A percentile compares a stretch with the other conserved stretches of the same genome.
Evolutionary conservation across 92 coral and sea anemone genomes (phyloP).

Genomic region (Palythoa grandis): DNA sequence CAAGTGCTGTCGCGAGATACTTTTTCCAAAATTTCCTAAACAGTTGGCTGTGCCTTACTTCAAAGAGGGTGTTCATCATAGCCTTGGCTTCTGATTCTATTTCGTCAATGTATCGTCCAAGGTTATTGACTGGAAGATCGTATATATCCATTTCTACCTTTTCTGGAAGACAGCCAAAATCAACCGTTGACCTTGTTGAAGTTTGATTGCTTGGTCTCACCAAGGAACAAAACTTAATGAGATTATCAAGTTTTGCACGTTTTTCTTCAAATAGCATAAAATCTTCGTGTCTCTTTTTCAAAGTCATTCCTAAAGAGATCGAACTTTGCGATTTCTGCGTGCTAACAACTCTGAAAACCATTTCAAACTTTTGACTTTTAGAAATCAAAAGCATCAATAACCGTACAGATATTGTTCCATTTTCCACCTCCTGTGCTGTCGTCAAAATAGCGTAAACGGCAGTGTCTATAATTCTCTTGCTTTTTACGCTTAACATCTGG

Average conservation of each 20-base stretch:
- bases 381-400: background rate
- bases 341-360: background rate
- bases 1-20: constrained; percentile 1
- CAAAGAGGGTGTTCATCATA: constrained; percentile 5
- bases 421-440: background rate
- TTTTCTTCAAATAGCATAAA: constrained; percentile 2
- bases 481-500: constrained; percentile 2
- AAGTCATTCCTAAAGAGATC: background rate
- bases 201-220: background rate
- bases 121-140: background rate
- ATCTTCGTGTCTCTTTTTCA: constrained; percentile 1
- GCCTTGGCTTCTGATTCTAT: background rate
- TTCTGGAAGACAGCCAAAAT: constrained; percentile 11
- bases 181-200: background rate
- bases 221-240: constrained; percentile 8
- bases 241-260: constrained; percentile 12
- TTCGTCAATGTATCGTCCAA: constrained; percentile 7
- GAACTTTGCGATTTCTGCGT: background rate
- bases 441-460: background rate
- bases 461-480: constrained; percentile 7
- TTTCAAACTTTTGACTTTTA: background rate
- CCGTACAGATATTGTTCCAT: background rate
- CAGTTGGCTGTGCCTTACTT: constrained; percentile 20
- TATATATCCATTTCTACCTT: background rate
- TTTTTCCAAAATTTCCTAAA: constrained; percentile 2